Base-by-base conservation (phyloP, 1,140 invertebrate genomes). In the Vollenhovia emeryi region DNA sequence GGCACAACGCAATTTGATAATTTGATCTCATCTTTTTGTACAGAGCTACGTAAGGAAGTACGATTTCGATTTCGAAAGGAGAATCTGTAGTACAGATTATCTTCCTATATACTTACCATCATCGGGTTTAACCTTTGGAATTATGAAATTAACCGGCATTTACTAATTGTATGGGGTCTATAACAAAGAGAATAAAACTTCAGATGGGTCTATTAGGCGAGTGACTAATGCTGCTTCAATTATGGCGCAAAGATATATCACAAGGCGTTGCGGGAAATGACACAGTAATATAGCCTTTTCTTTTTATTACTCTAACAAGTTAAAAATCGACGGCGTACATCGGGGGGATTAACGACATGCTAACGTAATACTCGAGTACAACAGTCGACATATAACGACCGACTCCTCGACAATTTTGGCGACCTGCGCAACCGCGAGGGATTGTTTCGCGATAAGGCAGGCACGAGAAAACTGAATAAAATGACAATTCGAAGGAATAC, bases 141-240 rank as follows among this genome's bases (percentile, higher is more conserved):
- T 94, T 94, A 94, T 94, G 91, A 94, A 95, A 95, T 93, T 93
- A 95, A 94, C 93, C 94, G 91, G 93, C 93, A 94, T 93, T 94
- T 94, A 94, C 93, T 94, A 94, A 93, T 92, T 94, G 94, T 94
- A 94, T 92, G 93, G 94, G 93, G 92, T 94, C 93, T 94, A 94
- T 94, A 94, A 94, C 94, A 94, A 95, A 94, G 94, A 94, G 94
- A 94, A 95, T 94, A 94, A 92, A 93, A 93, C 93, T 95, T 94
- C 91, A 94, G 92, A 89, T 92, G 91, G 91, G 89, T 93, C 89
- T 93, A 8, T 82, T 82, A 82, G 24, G 66, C 66, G 50, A 68
- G 15, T 36, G 60, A 30, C 66, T 82, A 82, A 82, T 40, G 27
- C 50, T 82, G 78, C 78, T 82, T 71, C 78, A 82, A 57, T 82